phyloP scores from a whole-genome alignment of 2,888 invertebrate genomes.

The Himalopsyche kuldschensis region DNA sequence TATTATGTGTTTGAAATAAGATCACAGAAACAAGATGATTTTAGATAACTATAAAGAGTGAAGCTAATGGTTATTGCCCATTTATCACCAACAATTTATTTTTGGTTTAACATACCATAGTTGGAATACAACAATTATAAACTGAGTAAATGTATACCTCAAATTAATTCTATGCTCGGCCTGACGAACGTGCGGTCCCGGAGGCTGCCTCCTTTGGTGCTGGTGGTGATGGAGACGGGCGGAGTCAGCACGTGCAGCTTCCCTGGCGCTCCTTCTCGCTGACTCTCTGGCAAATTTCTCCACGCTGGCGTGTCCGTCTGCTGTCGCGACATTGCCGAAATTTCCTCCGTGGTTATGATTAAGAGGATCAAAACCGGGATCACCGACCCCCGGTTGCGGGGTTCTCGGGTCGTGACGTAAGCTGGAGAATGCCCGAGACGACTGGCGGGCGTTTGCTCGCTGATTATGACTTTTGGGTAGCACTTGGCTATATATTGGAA shows the following conservation, averaged over 20 bases:
- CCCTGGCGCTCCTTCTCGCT: slow-evolving; percentile 35
- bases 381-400: slow-evolving; percentile 46
- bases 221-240: slow-evolving; percentile 7
- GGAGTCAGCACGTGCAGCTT: slow-evolving; percentile 37
- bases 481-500: slow-evolving; percentile 59
- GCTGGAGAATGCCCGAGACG: slow-evolving; percentile 40
- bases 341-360: slow-evolving; percentile 63
- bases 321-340: slow-evolving; percentile 45
- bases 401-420: slow-evolving; percentile 44
- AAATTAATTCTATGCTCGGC: slow-evolving; percentile 58
- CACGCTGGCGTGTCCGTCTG: slow-evolving; percentile 15
- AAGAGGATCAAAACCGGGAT: slow-evolving; percentile 66
- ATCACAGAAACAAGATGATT: no score
- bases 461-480: slow-evolving; percentile 39
- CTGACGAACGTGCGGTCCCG: slow-evolving; percentile 47
- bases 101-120: neutral
- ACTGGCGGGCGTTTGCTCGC: slow-evolving; percentile 19
- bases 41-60: no score
- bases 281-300: slow-evolving; percentile 39
- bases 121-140: neutral
- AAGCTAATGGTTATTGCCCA: no score
- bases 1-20: no score
- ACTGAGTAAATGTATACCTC: slow-evolving; percentile 44
- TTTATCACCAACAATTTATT: no score
- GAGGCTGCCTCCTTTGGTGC: slow-evolving; percentile 19